Evolutionary conservation across 2,797 vertebrate species (phyloP).

Genomic region (Enoplosus armatus): DNA sequence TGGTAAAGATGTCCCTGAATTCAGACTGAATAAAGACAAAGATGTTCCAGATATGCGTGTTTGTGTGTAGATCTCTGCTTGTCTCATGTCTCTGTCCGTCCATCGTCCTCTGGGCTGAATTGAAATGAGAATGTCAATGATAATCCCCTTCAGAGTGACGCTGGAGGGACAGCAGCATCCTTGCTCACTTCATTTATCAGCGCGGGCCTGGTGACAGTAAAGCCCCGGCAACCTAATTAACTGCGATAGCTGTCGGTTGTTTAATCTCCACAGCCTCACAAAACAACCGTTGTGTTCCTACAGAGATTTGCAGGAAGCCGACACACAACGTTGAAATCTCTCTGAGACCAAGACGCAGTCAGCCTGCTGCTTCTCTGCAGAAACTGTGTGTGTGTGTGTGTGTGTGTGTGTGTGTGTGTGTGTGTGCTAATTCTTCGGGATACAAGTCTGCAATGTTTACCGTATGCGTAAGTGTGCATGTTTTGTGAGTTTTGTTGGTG

Average conservation of each 20-base stretch:
- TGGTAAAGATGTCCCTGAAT: not conserved
- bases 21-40: not conserved
- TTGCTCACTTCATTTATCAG: conserved; percentile 58
- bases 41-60: conserved; percentile 7
- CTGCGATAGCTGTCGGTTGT: conserved; percentile 43
- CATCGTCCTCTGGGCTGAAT: conserved; percentile 14
- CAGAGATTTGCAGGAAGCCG: conserved; percentile 44
- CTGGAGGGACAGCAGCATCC: conserved; percentile 37
- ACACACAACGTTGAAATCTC: conserved; percentile 23
- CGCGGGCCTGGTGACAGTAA: conserved; percentile 39
- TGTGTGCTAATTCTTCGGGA: not conserved
- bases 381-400: not conserved
- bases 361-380: not conserved
- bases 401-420: not conserved
- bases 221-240: conserved; percentile 67
- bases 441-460: conserved; percentile 8
- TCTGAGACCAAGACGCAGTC: not conserved
- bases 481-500: conserved; percentile 9
- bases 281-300: conserved; percentile 43
- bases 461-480: not conserved
- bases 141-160: conserved; percentile 35
- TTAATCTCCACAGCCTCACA: conserved; percentile 50
- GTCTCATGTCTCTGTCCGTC: conserved; percentile 13
- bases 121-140: conserved; percentile 46
- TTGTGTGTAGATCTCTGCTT: not conserved